Percentiles rank a stretch among this genome's conserved stretches.
Conservation (phyloP, 2,113 vertebrate genomes). For the Astatotilapia flaviijosephi region DNA sequence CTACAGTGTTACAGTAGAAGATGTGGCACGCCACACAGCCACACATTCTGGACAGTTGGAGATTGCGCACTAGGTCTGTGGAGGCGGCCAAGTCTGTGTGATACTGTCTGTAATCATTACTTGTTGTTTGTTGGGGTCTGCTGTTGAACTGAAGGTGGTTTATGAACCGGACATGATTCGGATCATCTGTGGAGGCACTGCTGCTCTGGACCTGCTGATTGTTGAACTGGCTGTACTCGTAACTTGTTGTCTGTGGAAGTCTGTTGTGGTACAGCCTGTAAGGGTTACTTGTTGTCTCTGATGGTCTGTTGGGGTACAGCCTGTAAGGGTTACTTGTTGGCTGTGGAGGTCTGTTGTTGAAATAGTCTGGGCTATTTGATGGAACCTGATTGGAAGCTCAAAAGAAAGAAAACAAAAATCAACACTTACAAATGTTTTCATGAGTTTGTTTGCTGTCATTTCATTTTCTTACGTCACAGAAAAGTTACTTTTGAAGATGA, state of each 20-base stretch:
- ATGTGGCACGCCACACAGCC: constrained; percentile 85
- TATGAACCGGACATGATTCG: constrained; percentile 57
- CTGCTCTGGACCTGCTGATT: constrained; percentile 25
- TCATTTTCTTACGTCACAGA: rapidly evolving
- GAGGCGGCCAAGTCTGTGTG: constrained; percentile 93
- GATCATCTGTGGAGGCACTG: constrained; percentile 71
- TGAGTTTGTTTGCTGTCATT: rapidly evolving
- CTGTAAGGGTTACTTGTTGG: neutral
- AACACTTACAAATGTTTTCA: neutral
- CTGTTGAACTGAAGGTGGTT: constrained; percentile 82
- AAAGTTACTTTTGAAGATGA: neutral
- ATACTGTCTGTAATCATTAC: constrained; percentile 86
- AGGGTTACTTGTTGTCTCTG: neutral
- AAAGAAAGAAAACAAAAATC: neutral
- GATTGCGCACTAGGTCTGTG: constrained; percentile 92
- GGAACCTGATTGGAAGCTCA: constrained; percentile 27
- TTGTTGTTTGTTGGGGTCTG: constrained; percentile 76
- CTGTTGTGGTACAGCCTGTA: neutral
- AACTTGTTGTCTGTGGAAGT: rapidly evolving
- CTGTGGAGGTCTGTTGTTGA: neutral
- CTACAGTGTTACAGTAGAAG: constrained; percentile 93
- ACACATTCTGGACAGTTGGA: constrained; percentile 88
- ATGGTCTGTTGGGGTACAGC: neutral
- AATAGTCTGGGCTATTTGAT: neutral
- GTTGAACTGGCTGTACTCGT: neutral